Evolutionary conservation across 1,140 invertebrate species (phyloP).

Genomic region (Linepithema humile): DNA sequence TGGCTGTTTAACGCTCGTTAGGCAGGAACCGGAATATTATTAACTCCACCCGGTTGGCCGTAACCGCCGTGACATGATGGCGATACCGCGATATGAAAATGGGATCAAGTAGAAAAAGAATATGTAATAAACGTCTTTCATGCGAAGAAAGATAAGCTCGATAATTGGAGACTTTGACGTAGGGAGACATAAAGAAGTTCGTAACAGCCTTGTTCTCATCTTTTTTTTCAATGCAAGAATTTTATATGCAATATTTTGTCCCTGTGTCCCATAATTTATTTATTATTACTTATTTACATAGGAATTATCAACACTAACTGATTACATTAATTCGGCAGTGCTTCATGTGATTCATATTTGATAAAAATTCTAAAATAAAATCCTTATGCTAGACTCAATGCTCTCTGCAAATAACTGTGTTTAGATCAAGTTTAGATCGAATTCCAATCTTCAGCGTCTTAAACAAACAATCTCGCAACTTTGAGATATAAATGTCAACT

Average conservation of each 20-base stretch:
- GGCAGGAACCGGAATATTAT: constrained; percentile 33
- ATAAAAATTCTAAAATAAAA: neutral
- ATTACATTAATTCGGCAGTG: neutral
- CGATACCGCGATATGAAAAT: constrained; percentile 18
- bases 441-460: neutral
- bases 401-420: neutral
- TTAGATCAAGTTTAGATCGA: neutral
- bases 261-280: neutral
- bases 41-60: neutral
- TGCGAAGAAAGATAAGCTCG: neutral
- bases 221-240: neutral
- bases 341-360: neutral
- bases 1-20: constrained; percentile 62
- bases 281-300: neutral
- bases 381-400: neutral
- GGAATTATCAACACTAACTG: neutral
- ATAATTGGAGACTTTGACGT: constrained; percentile 3
- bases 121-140: neutral
- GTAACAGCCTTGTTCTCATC: neutral
- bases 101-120: constrained; percentile 6
- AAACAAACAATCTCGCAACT: neutral
- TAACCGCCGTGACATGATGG: constrained; percentile 22
- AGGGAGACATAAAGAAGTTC: neutral
- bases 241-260: neutral
- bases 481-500: neutral